Evolutionary conservation across 2,113 vertebrate genomes (phyloP), one percentile per base, ranked within the genome.

Genomic region (Cichladusa arquata): DNA sequence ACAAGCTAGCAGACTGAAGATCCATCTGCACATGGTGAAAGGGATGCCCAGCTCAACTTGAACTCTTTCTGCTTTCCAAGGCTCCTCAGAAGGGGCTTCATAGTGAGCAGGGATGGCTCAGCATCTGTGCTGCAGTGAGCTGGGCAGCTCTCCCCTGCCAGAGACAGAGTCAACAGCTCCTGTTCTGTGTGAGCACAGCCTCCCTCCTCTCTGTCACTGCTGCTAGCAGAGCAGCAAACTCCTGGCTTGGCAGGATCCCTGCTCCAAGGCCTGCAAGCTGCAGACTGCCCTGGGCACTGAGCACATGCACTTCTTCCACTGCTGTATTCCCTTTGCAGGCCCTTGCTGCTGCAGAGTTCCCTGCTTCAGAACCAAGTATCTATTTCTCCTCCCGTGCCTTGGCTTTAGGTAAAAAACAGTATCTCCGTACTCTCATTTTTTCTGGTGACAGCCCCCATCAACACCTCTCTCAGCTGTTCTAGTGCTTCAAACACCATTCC

Each of bases 391-490:
- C 29, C 83, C 0, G 0, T 85, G 78, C 76, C 91, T 91, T 92
- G 50, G 76, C 76, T 91, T 92, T 88, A 65, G 58, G 91, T 87
- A 58, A 93, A 94, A 89, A 61, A 0, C 74, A 40, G 50, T n/a
- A 80, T 88, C 78, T 90, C 79, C 0, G 0, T 76, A 22, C 87
- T 80, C 51, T 88, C 44, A 31, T 85, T 88, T 90, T 81, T 79
- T 82, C 88, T 88, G 87, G 38, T 94, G 87, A 80, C 93, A 93
- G 85, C 60, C 51, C 71, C 87, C 71, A 78, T 94, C 90, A 93
- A 86, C 94, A 92, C 71, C 79, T 81, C 89, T 93, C 38, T 93
- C 90, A 93, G 93, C 87, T 93, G 93, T 83, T 94, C 47, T 26
- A 67, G 71, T 76, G 85, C 85, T 94, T 95, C 94, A 92, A 15